A percentile compares a stretch with the other conserved stretches of the same genome.
phyloP scores from a whole-genome alignment of 2,888 invertebrate genomes.

The Melieria crassipennis region DNA sequence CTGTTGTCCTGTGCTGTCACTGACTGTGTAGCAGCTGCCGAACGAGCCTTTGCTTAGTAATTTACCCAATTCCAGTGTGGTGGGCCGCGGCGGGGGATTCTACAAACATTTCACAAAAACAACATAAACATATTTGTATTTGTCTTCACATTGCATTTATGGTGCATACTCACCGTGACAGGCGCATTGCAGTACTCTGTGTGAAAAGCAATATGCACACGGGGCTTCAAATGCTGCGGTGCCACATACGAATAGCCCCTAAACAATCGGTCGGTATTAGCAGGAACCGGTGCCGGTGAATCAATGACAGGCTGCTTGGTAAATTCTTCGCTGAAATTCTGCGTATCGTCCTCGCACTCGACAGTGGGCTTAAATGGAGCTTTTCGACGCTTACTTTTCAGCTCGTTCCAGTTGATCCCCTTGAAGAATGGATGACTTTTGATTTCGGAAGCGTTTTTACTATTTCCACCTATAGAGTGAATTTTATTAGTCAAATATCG shows the following conservation, averaged over 20 bases:
- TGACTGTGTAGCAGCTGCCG: slow-evolving; percentile 56
- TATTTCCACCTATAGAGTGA: slow-evolving; percentile 72
- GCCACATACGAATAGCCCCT: slow-evolving; percentile 95
- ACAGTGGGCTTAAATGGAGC: slow-evolving; percentile 94
- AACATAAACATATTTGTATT: slow-evolving; percentile 10
- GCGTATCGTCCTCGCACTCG: slow-evolving; percentile 87
- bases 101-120: slow-evolving; percentile 33
- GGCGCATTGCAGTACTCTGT: slow-evolving; percentile 56
- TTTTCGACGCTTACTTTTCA: slow-evolving; percentile 78
- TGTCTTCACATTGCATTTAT: not conserved
- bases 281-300: slow-evolving; percentile 89
- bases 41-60: slow-evolving; percentile 51
- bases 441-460: slow-evolving; percentile 87
- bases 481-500: not conserved
- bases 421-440: slow-evolving; percentile 90
- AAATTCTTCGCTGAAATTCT: slow-evolving; percentile 97
- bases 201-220: slow-evolving; percentile 43
- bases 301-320: slow-evolving; percentile 91
- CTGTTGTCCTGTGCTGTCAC: slow-evolving; percentile 38
- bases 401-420: slow-evolving; percentile 83
- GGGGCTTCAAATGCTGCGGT: slow-evolving; percentile 68
- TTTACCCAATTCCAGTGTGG: slow-evolving; percentile 51
- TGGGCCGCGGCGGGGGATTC: slow-evolving; percentile 52
- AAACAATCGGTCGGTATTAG: slow-evolving; percentile 86
- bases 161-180: slow-evolving; percentile 47